Evolutionary conservation across 2,113 vertebrate species (phyloP), one percentile per base, ranked within the genome.

Genomic region (Salvelinus sp.): DNA sequence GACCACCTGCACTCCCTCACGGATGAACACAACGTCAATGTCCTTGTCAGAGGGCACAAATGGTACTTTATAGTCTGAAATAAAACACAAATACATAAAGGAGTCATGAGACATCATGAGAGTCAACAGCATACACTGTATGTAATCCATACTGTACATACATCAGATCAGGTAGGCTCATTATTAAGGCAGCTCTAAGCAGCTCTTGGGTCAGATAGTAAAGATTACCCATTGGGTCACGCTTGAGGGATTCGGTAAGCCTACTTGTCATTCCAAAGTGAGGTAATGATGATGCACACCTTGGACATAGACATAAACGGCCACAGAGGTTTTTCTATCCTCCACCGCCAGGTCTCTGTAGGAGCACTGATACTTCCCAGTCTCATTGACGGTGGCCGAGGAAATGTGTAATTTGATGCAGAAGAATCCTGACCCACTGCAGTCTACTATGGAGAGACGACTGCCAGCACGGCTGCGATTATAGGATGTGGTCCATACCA

Each of bases 311-410:
- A 99, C 92, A 62, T 97, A 96, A 69, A 95, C 82, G 0, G 86
- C 87, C 0, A 90, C 89, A 28, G 92, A 84, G 0, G 89, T 88
- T 72, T 95, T 93, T 18, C 90, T 89, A 14, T 93, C 91, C 66
- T 93, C 91, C 1, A 73, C 82, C 48, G 85, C 83, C 76, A 93
- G 80, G 85, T 93, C 92, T 73, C 25, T 92, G 80, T 98, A 97
- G 77, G 91, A 93, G 83, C 98, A 99, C 76, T 90, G 95, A 88
- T 98, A 99, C 78, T 92, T 88, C 48, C 97, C 97, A 0, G 96
- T 98, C 77, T 99, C 97, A 62, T 97, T 98, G 87, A 93, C 94
- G 0, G 94, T 94, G 20, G 96, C 95, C 67, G 91, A 93, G 20
- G 86, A 83, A 71, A 99, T 79, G 0, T 76, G 92, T 44, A 99